A percentile compares a stretch with the other conserved stretches of the same genome.
Conservation (phyloP, 2,888 invertebrate species). For the Gari tellinella region DNA sequence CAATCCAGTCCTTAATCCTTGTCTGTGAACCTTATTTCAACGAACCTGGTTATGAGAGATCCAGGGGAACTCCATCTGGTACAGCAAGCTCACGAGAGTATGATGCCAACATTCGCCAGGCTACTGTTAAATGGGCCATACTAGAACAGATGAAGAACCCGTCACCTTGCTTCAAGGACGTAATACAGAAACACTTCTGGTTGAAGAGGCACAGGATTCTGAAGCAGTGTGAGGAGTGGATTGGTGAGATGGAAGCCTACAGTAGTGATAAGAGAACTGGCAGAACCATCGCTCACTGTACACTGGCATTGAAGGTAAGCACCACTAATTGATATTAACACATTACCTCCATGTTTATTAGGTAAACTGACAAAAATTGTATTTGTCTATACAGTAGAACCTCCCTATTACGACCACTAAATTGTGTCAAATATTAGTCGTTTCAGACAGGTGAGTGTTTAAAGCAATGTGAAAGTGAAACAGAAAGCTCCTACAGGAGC, state of each 20-base stretch:
- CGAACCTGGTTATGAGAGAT: conserved; percentile 85
- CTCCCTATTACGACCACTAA: too few relatives aligned
- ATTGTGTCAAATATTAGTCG: too few relatives aligned
- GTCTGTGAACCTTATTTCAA: conserved; percentile 85
- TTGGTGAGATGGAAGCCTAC: conserved; percentile 93
- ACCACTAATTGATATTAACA: too few relatives aligned
- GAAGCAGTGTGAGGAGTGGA: conserved; percentile 95
- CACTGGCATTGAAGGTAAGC: conserved; percentile 88
- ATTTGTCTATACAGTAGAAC: too few relatives aligned
- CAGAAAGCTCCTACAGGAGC: too few relatives aligned
- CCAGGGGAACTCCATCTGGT: conserved; percentile 87
- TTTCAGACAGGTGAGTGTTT: too few relatives aligned
- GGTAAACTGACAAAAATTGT: too few relatives aligned
- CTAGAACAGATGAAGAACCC: conserved; percentile 95
- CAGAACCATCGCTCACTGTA: conserved; percentile 90
- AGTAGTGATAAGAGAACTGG: conserved; percentile 91
- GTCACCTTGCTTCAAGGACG: conserved; percentile 90
- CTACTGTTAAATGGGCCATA: conserved; percentile 98
- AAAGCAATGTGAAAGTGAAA: too few relatives aligned
- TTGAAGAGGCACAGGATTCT: conserved; percentile 95
- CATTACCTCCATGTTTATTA: too few relatives aligned
- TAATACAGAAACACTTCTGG: conserved; percentile 96
- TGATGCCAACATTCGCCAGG: conserved; percentile 97
- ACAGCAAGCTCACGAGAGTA: conserved; percentile 96
- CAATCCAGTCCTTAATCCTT: conserved; percentile 85